Base-by-base conservation (phyloP, 2,888 invertebrate genomes). In the Ectemnius lituratus region DNA sequence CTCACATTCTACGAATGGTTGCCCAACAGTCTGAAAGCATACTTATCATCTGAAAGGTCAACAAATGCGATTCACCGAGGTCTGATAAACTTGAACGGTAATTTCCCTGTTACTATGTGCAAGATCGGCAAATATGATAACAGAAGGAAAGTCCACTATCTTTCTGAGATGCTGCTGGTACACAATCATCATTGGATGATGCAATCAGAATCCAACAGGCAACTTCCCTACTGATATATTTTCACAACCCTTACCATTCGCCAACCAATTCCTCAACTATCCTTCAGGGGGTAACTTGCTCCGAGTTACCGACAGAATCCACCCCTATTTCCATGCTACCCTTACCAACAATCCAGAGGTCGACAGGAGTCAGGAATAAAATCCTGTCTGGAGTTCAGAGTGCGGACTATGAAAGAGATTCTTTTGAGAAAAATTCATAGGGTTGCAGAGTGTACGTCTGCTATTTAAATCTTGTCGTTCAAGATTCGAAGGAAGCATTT, bases 231-330 rank as follows among this genome's bases (percentile, higher is more conserved):
- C 52, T 5, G 2, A 6, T 6, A 14, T 52, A 5, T 6, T 52
- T 14, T 14, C 11, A 16, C 16, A 6, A 52, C n/a, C 20, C n/a
- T 70, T 75, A 75, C 62, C 76, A 13, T 6, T 18, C 1, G 70
- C 1, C 23, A 23, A 23, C 3, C 27, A 61, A 20, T 67, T 8
- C 37, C 4, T 37, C 63, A 63, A 0, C 37, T 1, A 52, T 14
- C 16, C 52, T 5, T 20, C 14, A 4, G 18, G 3, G 61, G 45
- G 2, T 13, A 2, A 1, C 1, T 57, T 16, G 20, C 0, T 16
- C 63, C 71, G 14, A 11, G 11, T 76, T 76, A 68, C 52, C 75
- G 76, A 37, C 68, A 0, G 60, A 46, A 27, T 11, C 57, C 6
- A 72, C 65, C 68, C 75, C 52, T 62, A 27, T 62, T 56, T 57